Evolutionary conservation across 2,113 vertebrate species (phyloP).

Genomic region (Oceanodroma tethys): DNA sequence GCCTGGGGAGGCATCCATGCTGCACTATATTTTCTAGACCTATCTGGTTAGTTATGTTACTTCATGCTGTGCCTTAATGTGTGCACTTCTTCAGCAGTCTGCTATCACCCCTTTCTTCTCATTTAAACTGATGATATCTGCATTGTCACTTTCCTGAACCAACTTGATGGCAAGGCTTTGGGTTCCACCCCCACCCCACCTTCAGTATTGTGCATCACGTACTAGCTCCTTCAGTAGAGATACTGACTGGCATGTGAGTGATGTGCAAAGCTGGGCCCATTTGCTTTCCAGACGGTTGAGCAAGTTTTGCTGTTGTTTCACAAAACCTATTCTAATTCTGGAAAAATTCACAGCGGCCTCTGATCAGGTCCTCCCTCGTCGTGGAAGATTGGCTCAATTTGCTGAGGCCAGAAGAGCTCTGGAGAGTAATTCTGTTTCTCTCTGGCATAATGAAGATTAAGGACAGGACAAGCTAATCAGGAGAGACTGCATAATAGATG

Average conservation of each 20-base stretch:
- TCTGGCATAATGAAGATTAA: slow-evolving; percentile 2
- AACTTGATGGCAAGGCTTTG: neutral
- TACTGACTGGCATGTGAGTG: neutral
- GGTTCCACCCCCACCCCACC: neutral
- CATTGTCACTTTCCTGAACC: neutral
- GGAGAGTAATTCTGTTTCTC: neutral
- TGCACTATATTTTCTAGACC: neutral
- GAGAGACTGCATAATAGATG: neutral
- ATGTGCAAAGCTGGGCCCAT: neutral
- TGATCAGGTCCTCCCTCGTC: neutral
- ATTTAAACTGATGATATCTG: neutral
- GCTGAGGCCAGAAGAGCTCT: neutral
- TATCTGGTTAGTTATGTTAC: neutral
- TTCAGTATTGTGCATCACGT: neutral
- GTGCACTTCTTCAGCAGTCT: neutral
- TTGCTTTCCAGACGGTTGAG: neutral
- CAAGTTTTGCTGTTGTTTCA: neutral
- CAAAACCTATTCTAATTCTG: neutral
- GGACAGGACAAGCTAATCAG: neutral
- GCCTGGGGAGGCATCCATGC: neutral
- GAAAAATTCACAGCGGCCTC: neutral
- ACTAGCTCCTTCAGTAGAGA: neutral
- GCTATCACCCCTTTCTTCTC: neutral
- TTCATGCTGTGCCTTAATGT: neutral
- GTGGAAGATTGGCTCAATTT: neutral